Evolutionary conservation across 1,140 invertebrate species (phyloP), one percentile per base, ranked within the genome.

Genomic region (Goniozus legneri): DNA sequence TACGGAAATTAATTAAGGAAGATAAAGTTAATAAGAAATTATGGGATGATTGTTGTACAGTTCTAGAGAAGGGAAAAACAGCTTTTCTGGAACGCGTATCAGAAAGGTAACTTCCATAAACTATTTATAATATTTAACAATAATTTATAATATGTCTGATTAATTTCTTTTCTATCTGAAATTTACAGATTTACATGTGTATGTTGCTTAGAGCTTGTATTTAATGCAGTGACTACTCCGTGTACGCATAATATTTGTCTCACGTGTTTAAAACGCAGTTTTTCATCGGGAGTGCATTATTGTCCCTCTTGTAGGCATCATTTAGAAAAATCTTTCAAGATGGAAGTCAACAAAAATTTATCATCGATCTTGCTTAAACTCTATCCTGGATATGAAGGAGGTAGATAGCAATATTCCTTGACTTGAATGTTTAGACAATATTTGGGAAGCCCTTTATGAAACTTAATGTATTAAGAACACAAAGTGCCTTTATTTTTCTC

Each of bases 241-340:
- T 92, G 90, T 55, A 64, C 69, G 33, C 91, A 93, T 61, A 92
- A 89, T 61, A 82, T 91, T 47, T 93, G 90, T 54, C 58, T 45
- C 35, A 80, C 79, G 1, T 91, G 88, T 65, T 63, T 91, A 33
- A 78, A 80, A 60, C 72, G 83, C 14, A 86, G 87, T 10, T 89
- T 89, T 67, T 73, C 78, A 30, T 83, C 82, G 0, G 79, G 83
- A 37, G 77, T 83, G 0, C 81, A 78, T 35, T 77, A 63, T 3
- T 92, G 88, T 67, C 86, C 88, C 0, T 78, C 77, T 32, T 91
- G 89, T 64, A 76, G 87, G 15, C 61, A 76, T 19, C 76, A 80
- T 20, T 64, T 92, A 1, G 76, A 78, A 0, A 82, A 82, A 59
- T 71, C 74, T 27, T 78, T 78, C 46, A 72, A 79, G 40, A 66